These are phyloP conservation scores for Brachypteracias leptosomus DNA, from an alignment of 2,113 vertebrate species.

Conservation along the genomic window DNA sequence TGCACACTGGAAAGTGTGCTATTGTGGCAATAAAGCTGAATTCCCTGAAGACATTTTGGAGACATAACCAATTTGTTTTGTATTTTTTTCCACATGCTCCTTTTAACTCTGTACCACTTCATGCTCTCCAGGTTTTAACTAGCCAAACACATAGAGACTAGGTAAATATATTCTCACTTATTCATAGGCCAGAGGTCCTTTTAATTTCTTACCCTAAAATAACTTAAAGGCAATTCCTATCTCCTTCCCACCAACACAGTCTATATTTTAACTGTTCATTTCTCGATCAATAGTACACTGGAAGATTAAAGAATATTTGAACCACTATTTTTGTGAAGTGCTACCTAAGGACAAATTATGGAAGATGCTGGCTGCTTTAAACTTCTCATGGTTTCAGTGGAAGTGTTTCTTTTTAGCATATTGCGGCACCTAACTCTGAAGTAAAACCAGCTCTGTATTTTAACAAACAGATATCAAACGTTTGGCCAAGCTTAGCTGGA, in stretches of 20 bases:
- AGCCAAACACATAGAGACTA: slow-evolving; percentile 31
- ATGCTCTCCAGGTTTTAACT: slow-evolving; percentile 32
- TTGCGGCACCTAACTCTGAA: neutral
- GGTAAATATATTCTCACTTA: neutral
- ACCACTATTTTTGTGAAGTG: neutral
- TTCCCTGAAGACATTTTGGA: slow-evolving; percentile 57
- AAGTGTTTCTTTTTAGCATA: neutral
- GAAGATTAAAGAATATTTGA: neutral
- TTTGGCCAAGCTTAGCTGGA: neutral
- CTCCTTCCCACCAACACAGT: neutral
- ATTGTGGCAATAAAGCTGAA: slow-evolving; percentile 43
- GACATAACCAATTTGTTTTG: slow-evolving; percentile 62
- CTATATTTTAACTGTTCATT: neutral
- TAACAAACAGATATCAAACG: neutral
- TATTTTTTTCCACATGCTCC: slow-evolving; percentile 48
- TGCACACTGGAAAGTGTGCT: slow-evolving; percentile 29
- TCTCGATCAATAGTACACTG: neutral
- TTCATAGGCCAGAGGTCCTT: slow-evolving; percentile 21
- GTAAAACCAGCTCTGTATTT: neutral
- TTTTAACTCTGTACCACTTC: slow-evolving; percentile 59
- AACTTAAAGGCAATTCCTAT: neutral
- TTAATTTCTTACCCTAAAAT: neutral
- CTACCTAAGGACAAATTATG: neutral
- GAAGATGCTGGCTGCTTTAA: neutral
- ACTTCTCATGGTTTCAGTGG: neutral